These are phyloP conservation scores for Alloscopus bannaensis DNA, from an alignment of 2,888 invertebrate genomes.

Conservation along the genomic window DNA sequence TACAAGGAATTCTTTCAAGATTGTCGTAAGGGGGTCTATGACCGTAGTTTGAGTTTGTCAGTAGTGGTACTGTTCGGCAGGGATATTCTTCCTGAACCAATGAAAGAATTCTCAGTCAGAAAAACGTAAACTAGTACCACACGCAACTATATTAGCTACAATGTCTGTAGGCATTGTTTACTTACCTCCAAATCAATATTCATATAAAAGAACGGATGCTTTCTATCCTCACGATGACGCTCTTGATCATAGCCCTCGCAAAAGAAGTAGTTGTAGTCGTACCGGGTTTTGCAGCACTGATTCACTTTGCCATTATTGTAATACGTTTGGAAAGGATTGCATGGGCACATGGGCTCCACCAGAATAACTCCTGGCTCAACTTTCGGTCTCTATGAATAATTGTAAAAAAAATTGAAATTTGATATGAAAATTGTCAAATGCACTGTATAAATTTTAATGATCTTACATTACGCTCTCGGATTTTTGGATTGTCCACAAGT, in stretches of 20 bases:
- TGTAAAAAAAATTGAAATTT: neutral
- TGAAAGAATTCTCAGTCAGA: neutral
- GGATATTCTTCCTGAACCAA: conserved; percentile 70
- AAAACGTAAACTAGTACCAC: too few species aligned
- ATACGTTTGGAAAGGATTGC: conserved; percentile 60
- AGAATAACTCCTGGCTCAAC: conserved; percentile 49
- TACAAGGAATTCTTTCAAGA: conserved; percentile 40
- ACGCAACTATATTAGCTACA: too few species aligned
- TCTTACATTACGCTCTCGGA: conserved; percentile 1
- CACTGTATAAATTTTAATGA: neutral
- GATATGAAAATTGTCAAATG: neutral
- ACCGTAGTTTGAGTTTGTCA: conserved; percentile 70
- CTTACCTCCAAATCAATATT: conserved; percentile 68
- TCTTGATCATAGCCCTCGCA: conserved; percentile 71
- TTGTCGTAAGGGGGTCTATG: conserved; percentile 69
- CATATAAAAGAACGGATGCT: conserved; percentile 70
- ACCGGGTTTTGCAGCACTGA: conserved; percentile 66
- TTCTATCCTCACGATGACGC: conserved; percentile 69
- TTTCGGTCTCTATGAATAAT: conserved; percentile 32
- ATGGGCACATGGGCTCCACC: conserved; percentile 51
- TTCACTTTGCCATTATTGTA: conserved; percentile 71
- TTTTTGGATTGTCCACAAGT: conserved; percentile 12
- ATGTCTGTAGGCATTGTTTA: too few species aligned
- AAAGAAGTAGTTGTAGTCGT: conserved; percentile 71
- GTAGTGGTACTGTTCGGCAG: conserved; percentile 69